Percentiles rank a stretch among this genome's conserved stretches.
phyloP scores from a whole-genome alignment of 2,797 vertebrate genomes.

The Melanotaenia parkinsoni region DNA sequence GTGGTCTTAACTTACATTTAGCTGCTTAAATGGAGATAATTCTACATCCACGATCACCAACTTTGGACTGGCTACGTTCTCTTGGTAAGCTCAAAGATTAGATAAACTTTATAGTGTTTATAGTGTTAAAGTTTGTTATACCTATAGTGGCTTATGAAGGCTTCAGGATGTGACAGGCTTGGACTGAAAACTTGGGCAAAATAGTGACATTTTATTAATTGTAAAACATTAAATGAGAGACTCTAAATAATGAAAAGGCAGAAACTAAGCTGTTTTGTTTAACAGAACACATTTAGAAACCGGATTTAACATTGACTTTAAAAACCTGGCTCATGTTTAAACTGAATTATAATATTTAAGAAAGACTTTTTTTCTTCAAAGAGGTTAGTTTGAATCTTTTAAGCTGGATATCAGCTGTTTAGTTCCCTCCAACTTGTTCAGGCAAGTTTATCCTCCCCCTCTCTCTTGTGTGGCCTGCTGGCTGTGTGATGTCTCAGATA shows the following conservation, averaged over 20 bases:
- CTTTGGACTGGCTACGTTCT: constrained; percentile 73
- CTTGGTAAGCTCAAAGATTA: constrained; percentile 66
- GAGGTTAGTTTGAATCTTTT: neutral
- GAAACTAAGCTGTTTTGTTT: too few relatives aligned
- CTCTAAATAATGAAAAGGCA: neutral
- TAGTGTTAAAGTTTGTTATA: constrained; percentile 4
- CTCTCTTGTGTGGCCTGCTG: constrained; percentile 43
- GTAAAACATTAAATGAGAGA: neutral
- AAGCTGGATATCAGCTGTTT: neutral
- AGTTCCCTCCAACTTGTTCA: constrained; percentile 36
- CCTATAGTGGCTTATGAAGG: neutral
- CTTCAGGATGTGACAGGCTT: neutral
- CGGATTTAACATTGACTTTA: neutral
- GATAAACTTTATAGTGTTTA: neutral
- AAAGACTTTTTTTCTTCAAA: neutral
- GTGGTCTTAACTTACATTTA: neutral
- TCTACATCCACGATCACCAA: constrained; percentile 70
- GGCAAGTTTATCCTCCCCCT: constrained; percentile 12
- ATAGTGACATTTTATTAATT: neutral
- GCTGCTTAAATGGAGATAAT: constrained; percentile 68
- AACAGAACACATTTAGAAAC: neutral
- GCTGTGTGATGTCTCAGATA: constrained; percentile 56
- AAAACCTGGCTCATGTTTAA: neutral
- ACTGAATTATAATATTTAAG: neutral
- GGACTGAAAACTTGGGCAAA: neutral